These are phyloP conservation scores for Synergus laeviventris DNA, from an alignment of 2,888 invertebrate genomes.

Conservation along the genomic window DNA sequence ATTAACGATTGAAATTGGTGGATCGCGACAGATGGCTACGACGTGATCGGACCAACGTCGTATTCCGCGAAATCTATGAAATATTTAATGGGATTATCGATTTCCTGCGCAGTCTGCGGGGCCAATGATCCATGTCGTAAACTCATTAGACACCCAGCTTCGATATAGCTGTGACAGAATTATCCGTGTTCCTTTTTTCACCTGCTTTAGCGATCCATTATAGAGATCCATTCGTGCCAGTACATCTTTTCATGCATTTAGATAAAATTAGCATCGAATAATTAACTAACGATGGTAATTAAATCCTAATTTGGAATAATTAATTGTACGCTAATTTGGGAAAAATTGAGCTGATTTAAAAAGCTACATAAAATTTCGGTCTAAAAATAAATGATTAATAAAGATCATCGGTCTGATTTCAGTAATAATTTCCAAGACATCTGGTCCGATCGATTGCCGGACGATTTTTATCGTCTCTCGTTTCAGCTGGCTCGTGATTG, in stretches of 20 bases:
- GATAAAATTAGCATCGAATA: neutral
- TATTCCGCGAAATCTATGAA: constrained; percentile 71
- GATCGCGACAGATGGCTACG: constrained; percentile 71
- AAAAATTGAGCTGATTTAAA: neutral
- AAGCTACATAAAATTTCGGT: no score
- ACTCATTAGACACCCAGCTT: constrained; percentile 65
- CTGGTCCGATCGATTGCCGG: constrained; percentile 63
- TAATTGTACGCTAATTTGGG: neutral
- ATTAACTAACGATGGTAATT: neutral
- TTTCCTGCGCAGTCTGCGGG: constrained; percentile 64
- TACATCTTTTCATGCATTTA: neutral
- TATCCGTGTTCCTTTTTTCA: constrained; percentile 41
- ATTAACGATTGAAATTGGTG: constrained; percentile 72
- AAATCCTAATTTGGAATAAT: neutral
- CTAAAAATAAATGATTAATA: constrained; percentile 4
- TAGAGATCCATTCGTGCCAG: neutral
- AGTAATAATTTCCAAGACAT: constrained; percentile 45
- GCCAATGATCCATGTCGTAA: constrained; percentile 64
- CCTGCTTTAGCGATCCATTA: neutral
- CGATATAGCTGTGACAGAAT: constrained; percentile 53
- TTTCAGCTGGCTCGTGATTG: constrained; percentile 59
- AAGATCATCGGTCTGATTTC: constrained; percentile 30
- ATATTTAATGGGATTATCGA: constrained; percentile 73
- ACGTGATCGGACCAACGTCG: constrained; percentile 68
- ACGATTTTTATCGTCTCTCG: constrained; percentile 51